Evolutionary conservation across 2,113 vertebrate species (phyloP).

Genomic region (Ranitomeya imitator): DNA sequence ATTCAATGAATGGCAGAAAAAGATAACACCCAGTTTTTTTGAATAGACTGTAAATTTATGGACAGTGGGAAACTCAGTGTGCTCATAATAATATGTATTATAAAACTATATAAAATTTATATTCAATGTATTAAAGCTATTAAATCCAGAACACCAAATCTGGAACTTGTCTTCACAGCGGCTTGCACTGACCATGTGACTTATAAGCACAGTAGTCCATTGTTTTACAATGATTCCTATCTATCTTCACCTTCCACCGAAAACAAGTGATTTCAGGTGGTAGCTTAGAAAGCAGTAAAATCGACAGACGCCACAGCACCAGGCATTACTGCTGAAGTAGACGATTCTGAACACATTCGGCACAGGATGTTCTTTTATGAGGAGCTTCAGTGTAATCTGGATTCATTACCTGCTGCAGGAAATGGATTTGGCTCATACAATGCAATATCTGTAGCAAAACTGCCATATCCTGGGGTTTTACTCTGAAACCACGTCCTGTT

Average conservation of each 20-base stretch:
- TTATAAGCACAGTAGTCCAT: background rate
- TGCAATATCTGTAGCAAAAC: conserved; percentile 19
- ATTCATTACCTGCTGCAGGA: conserved; percentile 45
- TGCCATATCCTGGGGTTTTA: conserved; percentile 4
- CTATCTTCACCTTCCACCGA: background rate
- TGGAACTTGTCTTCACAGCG: background rate
- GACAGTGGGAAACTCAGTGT: too few relatives aligned
- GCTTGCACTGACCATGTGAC: background rate
- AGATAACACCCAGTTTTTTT: too few relatives aligned
- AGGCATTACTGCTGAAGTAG: background rate
- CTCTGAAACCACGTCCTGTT: background rate
- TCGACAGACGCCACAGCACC: background rate
- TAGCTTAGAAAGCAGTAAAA: background rate
- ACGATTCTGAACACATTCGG: background rate
- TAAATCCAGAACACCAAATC: too few relatives aligned
- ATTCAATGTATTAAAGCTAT: too few relatives aligned
- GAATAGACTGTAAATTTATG: too few relatives aligned
- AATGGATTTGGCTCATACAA: conserved; percentile 32
- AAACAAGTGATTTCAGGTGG: background rate
- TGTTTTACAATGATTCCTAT: background rate
- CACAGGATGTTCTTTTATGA: conserved; percentile 45
- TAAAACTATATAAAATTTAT: too few relatives aligned
- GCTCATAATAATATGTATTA: too few relatives aligned
- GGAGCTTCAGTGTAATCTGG: conserved; percentile 23
- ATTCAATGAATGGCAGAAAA: too few relatives aligned